A percentile compares a stretch with the other conserved stretches of the same genome.
Evolutionary conservation across 1,140 invertebrate genomes (phyloP).

Genomic region (Sarcophaga bullata): DNA sequence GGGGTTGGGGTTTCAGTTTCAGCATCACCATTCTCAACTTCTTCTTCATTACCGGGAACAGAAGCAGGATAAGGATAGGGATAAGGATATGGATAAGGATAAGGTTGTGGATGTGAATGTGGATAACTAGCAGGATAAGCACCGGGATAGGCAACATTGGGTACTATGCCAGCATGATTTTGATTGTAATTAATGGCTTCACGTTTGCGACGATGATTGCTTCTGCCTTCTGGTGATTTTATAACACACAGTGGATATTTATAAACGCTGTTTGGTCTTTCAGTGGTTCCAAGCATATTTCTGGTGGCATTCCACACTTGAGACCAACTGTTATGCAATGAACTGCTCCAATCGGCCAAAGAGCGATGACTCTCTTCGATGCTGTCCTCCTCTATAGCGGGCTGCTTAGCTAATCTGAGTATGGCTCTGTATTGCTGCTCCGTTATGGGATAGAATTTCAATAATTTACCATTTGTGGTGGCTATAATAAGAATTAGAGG

Average conservation of each 20-base stretch:
- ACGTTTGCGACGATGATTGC: neutral
- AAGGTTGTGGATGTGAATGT: no score
- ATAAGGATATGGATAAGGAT: no score
- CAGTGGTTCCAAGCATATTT: no score
- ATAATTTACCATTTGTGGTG: conserved; percentile 13
- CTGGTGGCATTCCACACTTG: neutral
- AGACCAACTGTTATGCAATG: neutral
- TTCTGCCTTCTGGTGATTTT: neutral
- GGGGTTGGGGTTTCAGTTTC: neutral
- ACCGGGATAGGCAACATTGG: neutral
- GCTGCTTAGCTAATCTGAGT: neutral
- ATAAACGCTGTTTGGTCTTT: neutral
- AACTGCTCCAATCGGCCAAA: neutral
- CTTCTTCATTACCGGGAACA: neutral
- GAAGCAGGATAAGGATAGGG: no score
- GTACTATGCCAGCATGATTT: neutral
- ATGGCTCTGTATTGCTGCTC: neutral
- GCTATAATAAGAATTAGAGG: neutral
- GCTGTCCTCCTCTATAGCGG: neutral
- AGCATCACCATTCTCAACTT: neutral
- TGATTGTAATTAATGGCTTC: neutral
- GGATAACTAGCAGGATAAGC: neutral
- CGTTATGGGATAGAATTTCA: conserved; percentile 32
- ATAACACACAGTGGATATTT: neutral
- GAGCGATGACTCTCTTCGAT: conserved; percentile 13